Conservation (phyloP, 1,140 invertebrate species). For the Tetragonula clypearis region DNA sequence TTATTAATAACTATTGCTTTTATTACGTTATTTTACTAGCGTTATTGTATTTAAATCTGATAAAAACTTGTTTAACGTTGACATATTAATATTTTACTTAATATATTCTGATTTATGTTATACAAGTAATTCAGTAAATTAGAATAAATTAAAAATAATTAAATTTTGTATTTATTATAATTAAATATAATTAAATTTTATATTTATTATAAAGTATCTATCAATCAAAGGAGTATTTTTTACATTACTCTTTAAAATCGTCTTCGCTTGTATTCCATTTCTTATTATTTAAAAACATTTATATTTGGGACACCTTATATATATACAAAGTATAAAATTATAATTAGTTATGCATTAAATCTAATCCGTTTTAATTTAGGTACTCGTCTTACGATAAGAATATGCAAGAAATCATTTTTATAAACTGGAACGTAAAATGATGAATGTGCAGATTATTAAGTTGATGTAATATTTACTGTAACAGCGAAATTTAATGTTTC, state of each 20-base stretch:
- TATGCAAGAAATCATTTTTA: slow-evolving; percentile 15
- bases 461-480: slow-evolving; percentile 47
- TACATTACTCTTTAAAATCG: slow-evolving; percentile 24
- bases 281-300: background rate
- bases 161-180: background rate
- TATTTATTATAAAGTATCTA: background rate
- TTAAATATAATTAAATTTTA: background rate
- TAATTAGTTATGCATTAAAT: background rate
- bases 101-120: background rate
- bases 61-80: background rate
- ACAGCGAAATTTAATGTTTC: slow-evolving; percentile 50
- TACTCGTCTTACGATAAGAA: background rate
- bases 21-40: background rate
- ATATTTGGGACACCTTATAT: background rate
- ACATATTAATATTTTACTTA: background rate
- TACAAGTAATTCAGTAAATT: background rate
- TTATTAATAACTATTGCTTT: background rate
- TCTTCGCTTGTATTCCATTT: background rate
- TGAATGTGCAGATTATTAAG: slow-evolving; percentile 4
- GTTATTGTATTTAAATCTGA: background rate
- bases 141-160: background rate
- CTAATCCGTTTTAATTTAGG: background rate
- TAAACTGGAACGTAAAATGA: slow-evolving; percentile 3
- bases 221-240: background rate
- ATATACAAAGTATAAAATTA: background rate